Conservation (phyloP, 2,797 vertebrate genomes). For the Eulemur albifrons region DNA sequence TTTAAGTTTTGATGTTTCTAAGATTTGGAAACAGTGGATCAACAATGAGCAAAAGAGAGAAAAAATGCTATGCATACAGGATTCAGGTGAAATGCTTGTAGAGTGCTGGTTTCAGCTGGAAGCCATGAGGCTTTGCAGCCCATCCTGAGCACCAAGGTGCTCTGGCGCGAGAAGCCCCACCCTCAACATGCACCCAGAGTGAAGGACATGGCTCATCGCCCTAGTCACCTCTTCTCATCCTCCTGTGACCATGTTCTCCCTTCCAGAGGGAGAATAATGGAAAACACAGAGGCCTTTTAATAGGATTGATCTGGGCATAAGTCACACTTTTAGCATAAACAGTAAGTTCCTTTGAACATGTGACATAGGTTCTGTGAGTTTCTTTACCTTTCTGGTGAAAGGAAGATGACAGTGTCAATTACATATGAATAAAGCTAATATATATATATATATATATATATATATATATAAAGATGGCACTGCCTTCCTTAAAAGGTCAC, state of each 20-base stretch:
- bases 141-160: accelerated
- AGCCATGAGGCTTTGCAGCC: neutral
- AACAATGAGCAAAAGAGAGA: neutral
- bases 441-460: neutral
- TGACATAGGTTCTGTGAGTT: neutral
- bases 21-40: neutral
- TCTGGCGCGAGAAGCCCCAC: neutral
- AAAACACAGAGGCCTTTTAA: neutral
- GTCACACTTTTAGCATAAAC: neutral
- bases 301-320: neutral
- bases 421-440: neutral
- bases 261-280: neutral
- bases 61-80: neutral
- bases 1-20: neutral
- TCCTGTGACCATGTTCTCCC: neutral
- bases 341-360: neutral
- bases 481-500: neutral
- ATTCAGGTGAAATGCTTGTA: no score
- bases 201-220: neutral
- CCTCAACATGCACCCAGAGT: accelerated
- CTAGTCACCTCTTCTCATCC: neutral
- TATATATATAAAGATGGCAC: neutral
- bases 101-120: neutral
- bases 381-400: neutral
- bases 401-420: neutral